Evolutionary conservation across 2,113 vertebrate genomes (phyloP).

Genomic region (Petrocephalus zakoni): DNA sequence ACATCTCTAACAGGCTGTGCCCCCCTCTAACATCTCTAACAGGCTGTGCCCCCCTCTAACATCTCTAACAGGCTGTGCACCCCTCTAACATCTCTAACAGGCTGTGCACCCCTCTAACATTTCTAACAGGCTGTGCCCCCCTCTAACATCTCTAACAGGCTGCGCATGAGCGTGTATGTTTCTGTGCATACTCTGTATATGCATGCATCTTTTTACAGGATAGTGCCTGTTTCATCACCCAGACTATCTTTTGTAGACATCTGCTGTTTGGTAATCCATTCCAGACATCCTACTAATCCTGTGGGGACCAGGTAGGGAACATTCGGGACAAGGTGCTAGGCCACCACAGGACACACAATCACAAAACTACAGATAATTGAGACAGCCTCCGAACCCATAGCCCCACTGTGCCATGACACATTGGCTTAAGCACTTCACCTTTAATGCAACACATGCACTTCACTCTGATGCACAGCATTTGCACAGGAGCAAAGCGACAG

Average conservation of each 20-base stretch:
- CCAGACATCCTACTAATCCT: background rate
- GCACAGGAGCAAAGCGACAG: slow-evolving; percentile 67
- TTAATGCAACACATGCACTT: slow-evolving; percentile 51
- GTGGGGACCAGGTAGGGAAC: background rate
- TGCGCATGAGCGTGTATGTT: background rate
- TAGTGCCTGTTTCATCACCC: background rate
- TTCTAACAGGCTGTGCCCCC: too few species aligned
- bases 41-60: too few species aligned
- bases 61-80: background rate
- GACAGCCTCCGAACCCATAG: background rate
- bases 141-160: background rate
- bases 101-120: too few species aligned
- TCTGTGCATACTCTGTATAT: background rate
- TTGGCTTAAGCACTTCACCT: background rate
- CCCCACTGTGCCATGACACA: background rate
- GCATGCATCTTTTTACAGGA: background rate
- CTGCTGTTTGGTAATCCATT: too few species aligned
- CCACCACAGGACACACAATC: background rate
- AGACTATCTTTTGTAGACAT: background rate
- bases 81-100: background rate
- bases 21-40: too few species aligned
- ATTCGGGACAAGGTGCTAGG: background rate
- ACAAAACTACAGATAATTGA: background rate
- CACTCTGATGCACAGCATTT: slow-evolving; percentile 72
- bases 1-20: background rate